Evolutionary conservation across 2,113 vertebrate genomes (phyloP).

Genomic region (Maccullochella peelii): DNA sequence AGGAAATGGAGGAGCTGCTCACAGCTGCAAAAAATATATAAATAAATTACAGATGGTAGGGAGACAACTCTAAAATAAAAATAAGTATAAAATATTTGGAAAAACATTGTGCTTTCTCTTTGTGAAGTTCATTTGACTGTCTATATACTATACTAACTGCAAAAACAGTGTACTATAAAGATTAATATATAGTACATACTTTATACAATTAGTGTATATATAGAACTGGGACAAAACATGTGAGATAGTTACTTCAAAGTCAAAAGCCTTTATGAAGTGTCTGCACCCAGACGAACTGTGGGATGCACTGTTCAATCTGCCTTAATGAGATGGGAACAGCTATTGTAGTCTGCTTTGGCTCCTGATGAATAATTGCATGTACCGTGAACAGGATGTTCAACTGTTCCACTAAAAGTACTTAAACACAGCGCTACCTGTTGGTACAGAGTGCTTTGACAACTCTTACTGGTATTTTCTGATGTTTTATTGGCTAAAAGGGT

Average conservation of each 20-base stretch:
- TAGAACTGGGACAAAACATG: not conserved
- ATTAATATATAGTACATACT: not conserved
- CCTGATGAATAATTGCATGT: not conserved
- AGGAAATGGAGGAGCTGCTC: not conserved
- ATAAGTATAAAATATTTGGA: not conserved
- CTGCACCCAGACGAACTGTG: not conserved
- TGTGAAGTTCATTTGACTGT: not conserved
- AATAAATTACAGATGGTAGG: not conserved
- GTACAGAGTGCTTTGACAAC: not conserved
- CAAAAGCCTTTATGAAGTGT: not conserved
- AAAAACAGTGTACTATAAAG: not conserved
- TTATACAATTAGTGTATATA: not conserved
- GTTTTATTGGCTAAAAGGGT: constrained; percentile 5
- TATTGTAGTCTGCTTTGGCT: not conserved
- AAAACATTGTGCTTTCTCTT: not conserved
- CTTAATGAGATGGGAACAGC: not conserved
- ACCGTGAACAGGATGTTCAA: not conserved
- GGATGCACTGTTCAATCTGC: not conserved
- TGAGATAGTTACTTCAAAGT: not conserved
- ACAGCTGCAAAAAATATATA: not conserved
- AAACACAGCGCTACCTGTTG: not conserved
- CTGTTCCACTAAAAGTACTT: not conserved
- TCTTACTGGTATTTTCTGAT: not conserved
- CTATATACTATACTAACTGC: not conserved
- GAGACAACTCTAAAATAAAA: not conserved